Evolutionary conservation across 2,888 invertebrate species (phyloP).

Genomic region (Noctua pronuba): DNA sequence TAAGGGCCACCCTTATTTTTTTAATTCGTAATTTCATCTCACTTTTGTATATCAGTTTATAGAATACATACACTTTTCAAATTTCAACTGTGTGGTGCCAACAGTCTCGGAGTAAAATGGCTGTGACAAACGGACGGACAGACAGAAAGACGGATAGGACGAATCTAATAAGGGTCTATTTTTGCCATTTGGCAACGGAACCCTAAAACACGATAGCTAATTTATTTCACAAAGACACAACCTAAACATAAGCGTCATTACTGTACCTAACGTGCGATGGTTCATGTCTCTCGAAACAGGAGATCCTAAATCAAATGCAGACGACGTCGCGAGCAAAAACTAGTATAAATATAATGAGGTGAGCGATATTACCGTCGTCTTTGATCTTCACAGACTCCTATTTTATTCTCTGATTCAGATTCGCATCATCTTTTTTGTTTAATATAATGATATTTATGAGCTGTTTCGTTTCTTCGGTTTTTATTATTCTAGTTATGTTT

Average conservation of each 20-base stretch:
- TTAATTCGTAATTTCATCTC: no score
- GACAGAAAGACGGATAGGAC: background rate
- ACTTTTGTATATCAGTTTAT: background rate
- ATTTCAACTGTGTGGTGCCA: background rate
- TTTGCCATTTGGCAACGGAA: background rate
- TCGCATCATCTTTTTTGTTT: conserved; percentile 33
- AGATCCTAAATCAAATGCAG: conserved; percentile 41
- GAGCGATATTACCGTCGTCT: conserved; percentile 31
- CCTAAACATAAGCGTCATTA: conserved; percentile 8
- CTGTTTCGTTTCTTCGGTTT: conserved; percentile 25
- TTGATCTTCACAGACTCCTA: conserved; percentile 40
- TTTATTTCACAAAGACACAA: conserved; percentile 1
- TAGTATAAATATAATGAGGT: conserved; percentile 42
- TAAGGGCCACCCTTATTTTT: no score
- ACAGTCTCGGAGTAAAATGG: background rate
- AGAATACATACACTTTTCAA: background rate
- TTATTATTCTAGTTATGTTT: conserved; percentile 20
- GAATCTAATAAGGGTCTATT: background rate
- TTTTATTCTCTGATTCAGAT: conserved; percentile 33
- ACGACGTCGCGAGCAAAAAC: conserved; percentile 29
- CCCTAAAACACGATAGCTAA: background rate
- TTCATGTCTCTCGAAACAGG: conserved; percentile 11
- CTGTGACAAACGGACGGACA: background rate
- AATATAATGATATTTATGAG: conserved; percentile 26
- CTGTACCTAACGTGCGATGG: conserved; percentile 11